Conservation (phyloP, 2,888 invertebrate genomes). For the Dermolepida albohirtum region DNA sequence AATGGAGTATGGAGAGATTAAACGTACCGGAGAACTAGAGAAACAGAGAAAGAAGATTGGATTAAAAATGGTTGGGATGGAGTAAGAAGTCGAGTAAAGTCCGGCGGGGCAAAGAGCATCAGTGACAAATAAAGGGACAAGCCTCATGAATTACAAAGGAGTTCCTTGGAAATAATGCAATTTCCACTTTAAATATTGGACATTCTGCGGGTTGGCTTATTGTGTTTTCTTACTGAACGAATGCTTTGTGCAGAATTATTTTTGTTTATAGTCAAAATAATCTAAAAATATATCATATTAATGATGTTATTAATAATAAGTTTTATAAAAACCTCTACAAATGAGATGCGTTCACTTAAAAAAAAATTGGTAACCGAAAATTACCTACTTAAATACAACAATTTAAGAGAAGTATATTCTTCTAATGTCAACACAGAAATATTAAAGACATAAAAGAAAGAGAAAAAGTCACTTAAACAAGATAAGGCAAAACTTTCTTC, state of each 20-base stretch:
- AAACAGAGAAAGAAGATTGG: slow-evolving; percentile 43
- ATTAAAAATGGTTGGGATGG: slow-evolving; percentile 52
- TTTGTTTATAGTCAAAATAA: no score
- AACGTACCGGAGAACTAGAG: slow-evolving; percentile 52
- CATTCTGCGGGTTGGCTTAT: slow-evolving; percentile 27
- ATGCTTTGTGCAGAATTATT: neutral
- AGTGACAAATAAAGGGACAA: slow-evolving; percentile 66
- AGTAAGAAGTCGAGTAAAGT: slow-evolving; percentile 54
- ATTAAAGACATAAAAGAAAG: no score
- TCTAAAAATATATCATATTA: no score
- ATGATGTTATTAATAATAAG: no score
- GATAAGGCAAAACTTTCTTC: no score
- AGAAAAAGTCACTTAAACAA: no score
- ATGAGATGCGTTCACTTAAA: no score
- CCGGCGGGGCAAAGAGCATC: slow-evolving; percentile 61
- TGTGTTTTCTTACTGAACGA: slow-evolving; percentile 20
- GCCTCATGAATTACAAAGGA: slow-evolving; percentile 67
- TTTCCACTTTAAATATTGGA: slow-evolving; percentile 40
- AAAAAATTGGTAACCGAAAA: no score
- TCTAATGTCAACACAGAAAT: no score
- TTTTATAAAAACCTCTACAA: no score
- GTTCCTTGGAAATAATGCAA: slow-evolving; percentile 44
- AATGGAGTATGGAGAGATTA: slow-evolving; percentile 65
- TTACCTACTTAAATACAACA: no score
- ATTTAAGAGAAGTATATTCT: no score